These are phyloP conservation scores for Cuculus canorus DNA, from an alignment of 2,797 vertebrate genomes.

Conservation along the genomic window DNA sequence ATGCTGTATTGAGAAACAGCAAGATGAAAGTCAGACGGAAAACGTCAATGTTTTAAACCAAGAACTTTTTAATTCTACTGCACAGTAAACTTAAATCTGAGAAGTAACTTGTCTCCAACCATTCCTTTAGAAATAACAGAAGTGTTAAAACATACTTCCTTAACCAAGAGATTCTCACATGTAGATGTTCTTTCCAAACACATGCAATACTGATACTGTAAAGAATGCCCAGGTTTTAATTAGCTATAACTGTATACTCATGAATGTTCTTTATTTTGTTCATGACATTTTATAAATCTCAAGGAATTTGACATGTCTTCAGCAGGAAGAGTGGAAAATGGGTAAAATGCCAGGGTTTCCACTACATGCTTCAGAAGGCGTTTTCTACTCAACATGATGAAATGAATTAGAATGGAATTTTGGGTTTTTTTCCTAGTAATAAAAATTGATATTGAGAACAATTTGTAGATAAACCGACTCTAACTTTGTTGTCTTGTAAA, in stretches of 20 bases:
- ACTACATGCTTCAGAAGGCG: not conserved
- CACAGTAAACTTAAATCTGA: constrained; percentile 25
- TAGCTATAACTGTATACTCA: constrained; percentile 64
- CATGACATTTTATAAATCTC: constrained; percentile 71
- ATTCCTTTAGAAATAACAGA: not conserved
- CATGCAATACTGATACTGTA: constrained; percentile 64
- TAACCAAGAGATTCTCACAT: constrained; percentile 45
- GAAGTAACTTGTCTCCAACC: constrained; percentile 23
- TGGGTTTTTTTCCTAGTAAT: not conserved
- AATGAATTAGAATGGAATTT: constrained; percentile 37
- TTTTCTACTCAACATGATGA: not conserved
- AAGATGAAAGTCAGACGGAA: constrained; percentile 10
- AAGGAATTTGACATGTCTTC: constrained; percentile 66
- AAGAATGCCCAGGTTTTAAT: constrained; percentile 71
- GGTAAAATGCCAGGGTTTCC: constrained; percentile 59
- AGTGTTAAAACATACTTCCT: constrained; percentile 26
- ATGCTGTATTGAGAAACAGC: not conserved
- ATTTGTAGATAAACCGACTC: constrained; percentile 16
- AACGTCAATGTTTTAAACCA: not conserved
- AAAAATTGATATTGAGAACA: constrained; percentile 38
- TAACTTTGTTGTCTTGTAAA: constrained; percentile 12
- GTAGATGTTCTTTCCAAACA: constrained; percentile 67
- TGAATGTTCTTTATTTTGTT: constrained; percentile 64
- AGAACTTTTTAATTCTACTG: constrained; percentile 24
- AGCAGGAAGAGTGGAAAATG: constrained; percentile 73